These are phyloP conservation scores for Heteromurus nitidus DNA, from an alignment of 2,888 invertebrate genomes.

Conservation along the genomic window DNA sequence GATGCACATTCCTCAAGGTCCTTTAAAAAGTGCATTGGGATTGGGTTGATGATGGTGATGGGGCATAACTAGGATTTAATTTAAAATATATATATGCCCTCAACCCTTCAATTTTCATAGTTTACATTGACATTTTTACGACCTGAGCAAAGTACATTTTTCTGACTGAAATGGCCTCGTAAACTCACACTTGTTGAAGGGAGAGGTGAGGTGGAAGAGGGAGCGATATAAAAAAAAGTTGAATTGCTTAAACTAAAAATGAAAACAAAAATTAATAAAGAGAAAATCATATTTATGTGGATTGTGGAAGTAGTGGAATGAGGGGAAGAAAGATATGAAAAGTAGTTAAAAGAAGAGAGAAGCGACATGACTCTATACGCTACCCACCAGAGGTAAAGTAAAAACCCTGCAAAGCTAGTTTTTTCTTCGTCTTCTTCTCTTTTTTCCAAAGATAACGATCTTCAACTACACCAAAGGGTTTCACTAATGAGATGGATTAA, in stretches of 20 bases:
- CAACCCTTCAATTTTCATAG: conserved; percentile 61
- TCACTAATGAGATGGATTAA: conserved; percentile 38
- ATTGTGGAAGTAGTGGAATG: too few relatives aligned
- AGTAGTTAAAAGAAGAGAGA: too few relatives aligned
- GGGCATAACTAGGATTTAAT: conserved; percentile 27
- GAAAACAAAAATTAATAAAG: conserved; percentile 24
- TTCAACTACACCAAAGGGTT: neutral
- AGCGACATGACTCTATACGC: too few relatives aligned
- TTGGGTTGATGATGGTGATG: too few relatives aligned
- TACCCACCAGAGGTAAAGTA: too few relatives aligned
- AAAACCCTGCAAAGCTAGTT: too few relatives aligned
- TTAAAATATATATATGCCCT: conserved; percentile 56
- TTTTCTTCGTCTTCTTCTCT: too few relatives aligned
- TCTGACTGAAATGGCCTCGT: conserved; percentile 55
- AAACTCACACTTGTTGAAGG: conserved; percentile 54
- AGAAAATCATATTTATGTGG: too few relatives aligned
- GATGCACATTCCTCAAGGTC: conserved; percentile 21
- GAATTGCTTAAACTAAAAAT: too few relatives aligned
- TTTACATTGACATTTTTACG: conserved; percentile 60
- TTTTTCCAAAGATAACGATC: neutral
- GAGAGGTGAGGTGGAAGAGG: conserved; percentile 16
- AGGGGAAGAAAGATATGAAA: too few relatives aligned
- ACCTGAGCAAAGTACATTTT: conserved; percentile 45
- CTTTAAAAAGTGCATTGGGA: neutral
- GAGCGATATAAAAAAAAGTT: too few relatives aligned